Evolutionary conservation across 2,113 vertebrate genomes (phyloP).

Genomic region (zebrafish (Danio rerio)): GRCz12tu NC_133182.1:26324001-26324500

Average conservation of each 20-base stretch:
- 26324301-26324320: conserved; percentile 71
- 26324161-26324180: background rate
- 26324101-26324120: conserved; percentile 60
- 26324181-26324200: conserved; percentile 72
- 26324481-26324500: conserved; percentile 72
- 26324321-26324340: conserved; percentile 72
- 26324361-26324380: conserved; percentile 82
- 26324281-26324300: conserved; percentile 76
- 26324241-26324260: conserved; percentile 81
- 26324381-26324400: conserved; percentile 61
- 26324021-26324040: conserved; percentile 52
- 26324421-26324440: conserved; percentile 65
- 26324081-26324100: conserved; percentile 67
- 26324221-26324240: conserved; percentile 78
- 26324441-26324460: conserved; percentile 67
- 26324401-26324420: conserved; percentile 69
- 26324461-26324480: conserved; percentile 66
- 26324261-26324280: conserved; percentile 74
- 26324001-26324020: conserved; percentile 55
- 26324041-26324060: conserved; percentile 67
- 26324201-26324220: conserved; percentile 82
- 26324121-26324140: no score
- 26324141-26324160: background rate
- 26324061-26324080: conserved; percentile 62
- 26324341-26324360: conserved; percentile 80